A percentile compares a stretch with the other conserved stretches of the same genome.
These are phyloP conservation scores for Mormyrus proboscirostris DNA, from an alignment of 2,797 vertebrate species.

Conservation along the genomic window DNA sequence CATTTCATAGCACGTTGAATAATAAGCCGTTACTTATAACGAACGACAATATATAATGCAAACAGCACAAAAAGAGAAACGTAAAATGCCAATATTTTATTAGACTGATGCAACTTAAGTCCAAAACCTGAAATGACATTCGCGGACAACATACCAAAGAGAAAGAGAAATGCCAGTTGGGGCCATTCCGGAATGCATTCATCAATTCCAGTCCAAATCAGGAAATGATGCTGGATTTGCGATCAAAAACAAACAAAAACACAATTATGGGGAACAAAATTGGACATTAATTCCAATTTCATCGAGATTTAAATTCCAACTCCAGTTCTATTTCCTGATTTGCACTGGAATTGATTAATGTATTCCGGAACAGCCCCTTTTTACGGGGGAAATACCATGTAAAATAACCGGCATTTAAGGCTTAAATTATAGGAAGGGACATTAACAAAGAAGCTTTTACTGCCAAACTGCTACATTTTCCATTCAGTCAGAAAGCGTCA, in stretches of 20 bases:
- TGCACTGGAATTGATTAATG: not conserved
- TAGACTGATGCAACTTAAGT: not conserved
- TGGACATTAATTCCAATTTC: not conserved
- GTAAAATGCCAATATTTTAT: not conserved
- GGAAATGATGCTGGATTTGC: not conserved
- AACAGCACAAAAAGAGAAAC: not conserved
- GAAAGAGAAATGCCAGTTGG: not conserved
- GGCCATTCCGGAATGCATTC: not conserved
- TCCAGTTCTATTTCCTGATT: not conserved
- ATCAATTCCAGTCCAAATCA: not conserved
- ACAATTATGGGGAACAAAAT: not conserved
- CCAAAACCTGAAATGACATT: not conserved
- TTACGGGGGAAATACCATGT: not conserved
- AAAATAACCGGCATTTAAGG: not conserved
- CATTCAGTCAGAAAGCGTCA: not conserved
- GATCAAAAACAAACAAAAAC: not conserved
- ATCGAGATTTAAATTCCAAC: not conserved
- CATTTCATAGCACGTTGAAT: not conserved
- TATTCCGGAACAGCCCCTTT: not conserved
- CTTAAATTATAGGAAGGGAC: not conserved
- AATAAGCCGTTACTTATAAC: not conserved
- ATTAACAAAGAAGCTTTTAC: not conserved
- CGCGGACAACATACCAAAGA: not conserved
- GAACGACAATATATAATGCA: not conserved
- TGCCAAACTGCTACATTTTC: not conserved